Base-by-base conservation (phyloP, 2,888 invertebrate species). In the Rhimphoctona megacephalus region DNA sequence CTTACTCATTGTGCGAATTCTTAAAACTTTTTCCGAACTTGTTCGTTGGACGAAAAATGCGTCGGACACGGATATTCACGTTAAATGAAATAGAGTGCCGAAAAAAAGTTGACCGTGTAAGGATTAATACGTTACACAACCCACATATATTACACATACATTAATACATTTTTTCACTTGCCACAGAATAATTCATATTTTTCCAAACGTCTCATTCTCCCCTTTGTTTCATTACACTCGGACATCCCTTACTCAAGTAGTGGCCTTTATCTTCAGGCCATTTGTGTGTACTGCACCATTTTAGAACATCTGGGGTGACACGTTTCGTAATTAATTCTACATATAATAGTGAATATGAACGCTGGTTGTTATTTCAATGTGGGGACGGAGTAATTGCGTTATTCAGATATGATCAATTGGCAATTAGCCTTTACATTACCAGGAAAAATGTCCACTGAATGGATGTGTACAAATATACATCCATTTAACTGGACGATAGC, bases 401-500 rank as follows among this genome's bases (percentile, higher is more conserved):
- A 93, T 93, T 93, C 93, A 93, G 90, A 89, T 90, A 91, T 91
- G 92, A 91, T 93, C 92, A 92, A 93, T 93, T 90, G 87, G 90
- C 90, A 93, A 94, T 94, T 94, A 94, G 90, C 87, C 84, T 36
- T 36, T 69, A 25, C 22, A 22, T 43, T 39, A 19, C 30, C 46
- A 25, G 30, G 19, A 49, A 30, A 30, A 70, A 70, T 19, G 70
- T 30, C 30, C 46, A 49, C 49, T 39, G 70, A 30, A 70, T 22
- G 14, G 14, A 61, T 61, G 57, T 5, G 14, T 61, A 30, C 9
- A 30, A 61, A 61, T 61, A 17, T 61, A 30, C 6, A 17, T 17
- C 30, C n/a, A 30, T 30, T 61, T 25, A 1, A 61, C 30, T 30
- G 61, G 61, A 30, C 61, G 61, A 30, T 30, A 14, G 61, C 6